Percentiles rank a stretch among this genome's conserved stretches.
Conservation (phyloP, 2,797 vertebrate species). For the Cephalopachus bancanus region DNA sequence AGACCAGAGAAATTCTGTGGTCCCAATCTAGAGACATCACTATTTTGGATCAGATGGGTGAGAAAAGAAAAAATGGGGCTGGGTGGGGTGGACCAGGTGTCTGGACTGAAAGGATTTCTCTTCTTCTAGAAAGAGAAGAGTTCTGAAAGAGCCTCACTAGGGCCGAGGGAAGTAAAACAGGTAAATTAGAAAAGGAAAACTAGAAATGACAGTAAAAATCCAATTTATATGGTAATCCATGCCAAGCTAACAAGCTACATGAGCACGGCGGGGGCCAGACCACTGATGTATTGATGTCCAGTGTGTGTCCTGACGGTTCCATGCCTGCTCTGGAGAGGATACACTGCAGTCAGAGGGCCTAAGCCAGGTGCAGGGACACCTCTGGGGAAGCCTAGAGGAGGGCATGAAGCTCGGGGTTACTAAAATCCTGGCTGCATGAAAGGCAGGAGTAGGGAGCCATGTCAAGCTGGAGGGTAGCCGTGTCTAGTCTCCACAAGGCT, state of each 20-base stretch:
- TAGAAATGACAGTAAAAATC: slow-evolving; percentile 14
- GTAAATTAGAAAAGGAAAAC: slow-evolving; percentile 13
- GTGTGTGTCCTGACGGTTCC: background rate
- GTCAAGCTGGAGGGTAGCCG: background rate
- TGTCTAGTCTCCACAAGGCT: background rate
- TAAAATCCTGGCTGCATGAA: background rate
- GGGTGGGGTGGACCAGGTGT: background rate
- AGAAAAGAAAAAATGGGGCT: background rate
- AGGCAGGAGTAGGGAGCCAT: background rate
- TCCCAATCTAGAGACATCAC: accelerated
- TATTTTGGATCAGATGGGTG: background rate
- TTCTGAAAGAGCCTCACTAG: background rate
- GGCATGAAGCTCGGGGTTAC: background rate
- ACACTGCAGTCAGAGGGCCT: accelerated
- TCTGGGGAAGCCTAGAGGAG: background rate
- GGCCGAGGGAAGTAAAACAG: background rate
- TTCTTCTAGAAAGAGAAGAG: background rate
- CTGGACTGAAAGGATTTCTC: background rate
- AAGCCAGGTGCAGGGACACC: accelerated
- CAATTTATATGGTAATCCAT: slow-evolving; percentile 1
- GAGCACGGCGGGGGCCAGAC: background rate
- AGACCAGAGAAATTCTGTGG: background rate
- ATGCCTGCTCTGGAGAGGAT: background rate
- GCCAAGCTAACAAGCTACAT: background rate
- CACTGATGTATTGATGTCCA: background rate